Conservation (phyloP, 2,888 invertebrate species). For the Malthinus seriepunctatus region DNA sequence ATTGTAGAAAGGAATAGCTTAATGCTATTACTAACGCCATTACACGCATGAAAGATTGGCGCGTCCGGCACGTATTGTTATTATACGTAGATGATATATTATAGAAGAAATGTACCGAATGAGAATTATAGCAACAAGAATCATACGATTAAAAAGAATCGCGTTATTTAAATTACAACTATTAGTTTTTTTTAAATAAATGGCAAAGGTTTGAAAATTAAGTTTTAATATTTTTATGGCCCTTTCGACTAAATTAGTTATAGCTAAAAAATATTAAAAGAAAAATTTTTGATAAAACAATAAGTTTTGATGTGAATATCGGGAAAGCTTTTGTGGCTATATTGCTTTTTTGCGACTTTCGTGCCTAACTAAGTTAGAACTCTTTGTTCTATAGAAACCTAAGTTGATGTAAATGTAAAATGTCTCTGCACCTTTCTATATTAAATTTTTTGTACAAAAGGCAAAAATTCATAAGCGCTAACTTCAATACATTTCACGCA, state of each 20-base stretch:
- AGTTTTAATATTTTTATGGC: not conserved
- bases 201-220: not conserved
- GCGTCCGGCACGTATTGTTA: constrained; percentile 19
- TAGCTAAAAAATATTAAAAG: not conserved
- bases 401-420: constrained; percentile 1
- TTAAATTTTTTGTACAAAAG: constrained; percentile 12
- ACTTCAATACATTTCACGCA: constrained; percentile 13
- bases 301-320: too few relatives aligned
- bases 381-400: too few relatives aligned
- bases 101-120: constrained; percentile 17
- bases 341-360: too few relatives aligned
- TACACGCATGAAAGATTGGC: constrained; percentile 22
- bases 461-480: constrained; percentile 13
- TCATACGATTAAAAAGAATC: not conserved
- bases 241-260: not conserved
- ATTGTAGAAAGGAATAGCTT: constrained; percentile 27
- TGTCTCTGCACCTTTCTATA: not conserved
- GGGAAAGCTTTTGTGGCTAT: too few relatives aligned
- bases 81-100: constrained; percentile 13
- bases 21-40: constrained; percentile 27
- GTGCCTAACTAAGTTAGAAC: too few relatives aligned
- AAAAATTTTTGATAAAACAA: too few relatives aligned
- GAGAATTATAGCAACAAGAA: constrained; percentile 8
- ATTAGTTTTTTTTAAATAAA: not conserved
- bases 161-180: too few relatives aligned